Base-by-base conservation (phyloP, 37 sponge, comb jelly and placozoan species). In the Halichondria panicea region DNA sequence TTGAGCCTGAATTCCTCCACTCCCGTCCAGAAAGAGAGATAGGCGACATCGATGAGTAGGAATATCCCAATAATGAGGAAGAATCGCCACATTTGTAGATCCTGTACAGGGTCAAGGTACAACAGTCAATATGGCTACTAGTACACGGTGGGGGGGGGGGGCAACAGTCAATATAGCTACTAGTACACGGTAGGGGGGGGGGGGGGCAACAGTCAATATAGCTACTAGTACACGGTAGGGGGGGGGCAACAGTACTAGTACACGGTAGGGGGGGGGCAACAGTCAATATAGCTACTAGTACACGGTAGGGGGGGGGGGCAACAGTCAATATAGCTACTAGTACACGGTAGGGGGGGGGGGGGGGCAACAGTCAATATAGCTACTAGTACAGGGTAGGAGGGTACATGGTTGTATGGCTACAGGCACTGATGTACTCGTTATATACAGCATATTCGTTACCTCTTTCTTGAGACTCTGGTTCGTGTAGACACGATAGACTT, bases 401-500 rank as follows among this genome's bases (percentile, higher is more conserved):
- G n/a, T n/a, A n/a, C n/a, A n/a, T n/a, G n/a, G n/a, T 55, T 72
- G 37, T 56, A 55, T 8, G 73, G 42, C 73, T 72, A 56, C 31
- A 24, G 11, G 52, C 44, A n/a, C n/a, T n/a, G n/a, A n/a, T n/a
- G n/a, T n/a, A n/a, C n/a, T n/a, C n/a, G n/a, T n/a, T 48, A 18
- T 15, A 18, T 48, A 11, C 52, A 48, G 52, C 15, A 15, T 18
- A 24, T 27, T 60, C 8, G 62, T 15, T 57, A 82, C 75, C 83
- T 82, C 55, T 43, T 74, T 75, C 83, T 74, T 74, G 55, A 74
- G 75, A 33, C 66, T 68, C 28, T 57, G 58, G 83, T 82, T 84
- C 30, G 86, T 84, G 59, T 90, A 90, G 30, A 90, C 78, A 30
- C 91, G 71, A 66, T 90, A 90, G 1, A 75, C 78, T 74, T 90